Percentiles rank a stretch among this genome's conserved stretches.
Evolutionary conservation across 2,113 vertebrate genomes (phyloP).

Genomic region (Halcyon malimbica): DNA sequence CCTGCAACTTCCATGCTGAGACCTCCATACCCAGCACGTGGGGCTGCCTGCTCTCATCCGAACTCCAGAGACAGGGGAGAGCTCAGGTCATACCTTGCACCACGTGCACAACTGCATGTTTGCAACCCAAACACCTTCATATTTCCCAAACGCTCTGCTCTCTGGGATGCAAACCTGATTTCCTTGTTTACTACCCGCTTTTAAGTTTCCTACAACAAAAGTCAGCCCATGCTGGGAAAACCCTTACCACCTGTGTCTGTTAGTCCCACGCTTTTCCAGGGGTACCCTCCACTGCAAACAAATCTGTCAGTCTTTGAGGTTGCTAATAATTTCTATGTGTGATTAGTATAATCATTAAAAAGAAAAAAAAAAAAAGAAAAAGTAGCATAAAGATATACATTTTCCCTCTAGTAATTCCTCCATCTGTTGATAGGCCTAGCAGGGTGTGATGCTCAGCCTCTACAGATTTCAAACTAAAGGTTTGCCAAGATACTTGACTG

Average conservation of each 20-base stretch:
- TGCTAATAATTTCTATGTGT: not conserved
- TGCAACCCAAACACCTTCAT: not conserved
- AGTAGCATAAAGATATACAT: not conserved
- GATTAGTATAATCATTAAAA: not conserved
- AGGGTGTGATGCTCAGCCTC: slow-evolving; percentile 36
- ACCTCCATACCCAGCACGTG: not conserved
- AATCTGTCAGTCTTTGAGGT: not conserved
- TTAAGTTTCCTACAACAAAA: not conserved
- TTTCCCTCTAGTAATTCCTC: slow-evolving; percentile 41
- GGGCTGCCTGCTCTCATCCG: not conserved
- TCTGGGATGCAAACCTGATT: not conserved
- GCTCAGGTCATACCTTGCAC: fast-evolving
- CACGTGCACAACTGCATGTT: fast-evolving
- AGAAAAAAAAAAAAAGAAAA: not conserved
- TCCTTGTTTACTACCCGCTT: not conserved
- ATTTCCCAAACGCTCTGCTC: not conserved
- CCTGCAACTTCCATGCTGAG: not conserved
- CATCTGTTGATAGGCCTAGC: slow-evolving; percentile 54
- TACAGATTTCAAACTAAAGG: slow-evolving; percentile 24
- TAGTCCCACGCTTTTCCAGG: not conserved
- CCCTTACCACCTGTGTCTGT: not conserved
- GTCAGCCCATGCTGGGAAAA: not conserved
- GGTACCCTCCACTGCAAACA: not conserved
- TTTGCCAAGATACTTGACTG: slow-evolving; percentile 38
- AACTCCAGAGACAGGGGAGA: not conserved